Base-by-base conservation (phyloP, 2,888 invertebrate genomes). In the Drepana falcataria region DNA sequence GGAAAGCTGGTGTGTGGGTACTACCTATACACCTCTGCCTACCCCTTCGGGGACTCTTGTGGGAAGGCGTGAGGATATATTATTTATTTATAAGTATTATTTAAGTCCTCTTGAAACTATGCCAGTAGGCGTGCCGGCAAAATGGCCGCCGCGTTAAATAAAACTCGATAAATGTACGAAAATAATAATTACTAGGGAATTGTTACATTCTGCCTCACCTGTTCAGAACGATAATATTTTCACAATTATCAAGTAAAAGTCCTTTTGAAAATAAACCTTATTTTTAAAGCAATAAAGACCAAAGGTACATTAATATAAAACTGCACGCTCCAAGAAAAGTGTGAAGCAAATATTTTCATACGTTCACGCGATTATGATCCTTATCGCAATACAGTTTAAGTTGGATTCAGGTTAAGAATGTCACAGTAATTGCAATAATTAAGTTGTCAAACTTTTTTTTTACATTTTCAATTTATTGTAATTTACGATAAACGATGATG, bases 201-300 rank as follows among this genome's bases (percentile, higher is more conserved):
- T 83, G 78, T 83, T 82, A 79, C 80, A 83, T 84, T 9, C 6
- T 83, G 84, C 72, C 73, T 71, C 83, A 81, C 81, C 81, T 80
- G 81, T 69, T 61, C 55, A 49, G 49, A 49, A 57, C 64, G 59
- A 64, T 61, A 35, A 59, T 63, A 59, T 33, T 35, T 40, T 6
- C 33, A 2, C 37, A 37, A 35, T 37, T 48, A 4, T 7, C n/a
- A 3, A 3, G 21, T 35, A 9, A 7, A 21, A 49, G 7, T 3
- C 9, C 40, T 35, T 7, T 51, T 40, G 51, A 51, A 40, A 35
- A 7, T 34, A 6, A 51, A 35, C 34, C 51, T 40, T 51, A 51
- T 9, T 3, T 4, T 4, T 2, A 40, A 6, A 7, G 7, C 6
- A 21, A 35, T 40, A 51, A 51, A 34, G 4, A 9, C 34, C 33